These are phyloP conservation scores for Taenioides sp. DNA, from an alignment of 2,797 vertebrate genomes.

Conservation along the genomic window DNA sequence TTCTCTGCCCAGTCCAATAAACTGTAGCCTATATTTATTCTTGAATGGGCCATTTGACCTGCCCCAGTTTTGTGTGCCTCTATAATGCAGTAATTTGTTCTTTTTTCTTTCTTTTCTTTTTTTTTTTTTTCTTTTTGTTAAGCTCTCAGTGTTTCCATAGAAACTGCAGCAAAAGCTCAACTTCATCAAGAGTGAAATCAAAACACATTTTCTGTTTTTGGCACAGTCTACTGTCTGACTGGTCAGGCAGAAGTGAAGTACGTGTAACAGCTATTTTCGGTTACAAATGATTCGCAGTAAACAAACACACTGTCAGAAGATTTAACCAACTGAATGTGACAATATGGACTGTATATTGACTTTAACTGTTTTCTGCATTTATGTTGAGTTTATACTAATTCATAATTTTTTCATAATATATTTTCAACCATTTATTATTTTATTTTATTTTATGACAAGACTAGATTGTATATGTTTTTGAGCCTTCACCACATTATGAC, in stretches of 20 bases:
- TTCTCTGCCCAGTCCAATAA: not conserved
- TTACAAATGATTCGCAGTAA: not conserved
- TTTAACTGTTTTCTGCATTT: not conserved
- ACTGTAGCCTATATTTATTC: not conserved
- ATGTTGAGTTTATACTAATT: not conserved
- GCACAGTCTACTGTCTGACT: constrained; percentile 6
- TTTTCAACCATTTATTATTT: not conserved
- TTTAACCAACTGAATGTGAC: not conserved
- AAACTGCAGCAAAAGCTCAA: constrained; percentile 38
- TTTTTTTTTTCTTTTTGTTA: not conserved
- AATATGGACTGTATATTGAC: not conserved
- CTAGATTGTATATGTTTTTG: not conserved
- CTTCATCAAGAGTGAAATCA: constrained; percentile 12
- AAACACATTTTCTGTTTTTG: constrained; percentile 15
- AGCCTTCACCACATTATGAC: not conserved
- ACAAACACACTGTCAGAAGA: not conserved
- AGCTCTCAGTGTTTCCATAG: constrained; percentile 38
- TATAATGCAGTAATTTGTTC: constrained; percentile 19
- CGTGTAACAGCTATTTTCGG: constrained; percentile 4
- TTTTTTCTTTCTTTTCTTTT: not conserved
- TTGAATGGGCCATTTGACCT: constrained; percentile 3
- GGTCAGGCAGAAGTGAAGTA: constrained; percentile 11
- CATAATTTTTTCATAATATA: not conserved
- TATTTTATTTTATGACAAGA: not conserved
- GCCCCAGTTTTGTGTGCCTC: constrained; percentile 16